These are phyloP conservation scores for Gasterosteus aculeatus DNA, from an alignment of 2,113 vertebrate species.

Conservation along the genomic window DNA sequence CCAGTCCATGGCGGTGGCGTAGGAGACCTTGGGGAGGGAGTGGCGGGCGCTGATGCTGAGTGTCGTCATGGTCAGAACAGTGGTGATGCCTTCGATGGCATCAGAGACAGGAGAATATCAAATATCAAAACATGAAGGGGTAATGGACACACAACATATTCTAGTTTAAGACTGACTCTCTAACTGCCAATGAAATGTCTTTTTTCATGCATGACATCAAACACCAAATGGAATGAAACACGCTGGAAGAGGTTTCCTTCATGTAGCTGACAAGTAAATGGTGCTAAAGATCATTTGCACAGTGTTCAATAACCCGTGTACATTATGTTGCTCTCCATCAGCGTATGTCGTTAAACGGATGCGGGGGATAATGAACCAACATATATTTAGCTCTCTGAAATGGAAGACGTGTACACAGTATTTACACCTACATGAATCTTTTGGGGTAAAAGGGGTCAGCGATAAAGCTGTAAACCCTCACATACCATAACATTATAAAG, in stretches of 20 bases:
- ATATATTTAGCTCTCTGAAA: conserved; percentile 7
- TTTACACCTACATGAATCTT: not conserved
- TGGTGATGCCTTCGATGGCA: conserved; percentile 90
- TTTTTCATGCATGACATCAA: not conserved
- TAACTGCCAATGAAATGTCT: conserved; percentile 15
- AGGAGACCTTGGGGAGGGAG: conserved; percentile 97
- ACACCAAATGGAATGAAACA: not conserved
- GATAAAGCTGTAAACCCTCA: not conserved
- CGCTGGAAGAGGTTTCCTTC: not conserved
- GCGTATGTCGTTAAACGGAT: conserved; percentile 51
- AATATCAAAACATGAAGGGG: not conserved
- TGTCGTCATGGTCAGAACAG: conserved; percentile 98
- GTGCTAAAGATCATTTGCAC: conserved; percentile 13
- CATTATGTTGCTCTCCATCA: conserved; percentile 41
- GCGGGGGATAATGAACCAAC: conserved; percentile 38
- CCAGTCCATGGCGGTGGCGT: conserved; percentile 99
- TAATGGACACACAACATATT: not conserved
- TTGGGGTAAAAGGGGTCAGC: not conserved
- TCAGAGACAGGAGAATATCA: conserved; percentile 9
- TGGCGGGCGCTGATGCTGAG: conserved; percentile 98
- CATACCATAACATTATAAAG: not conserved
- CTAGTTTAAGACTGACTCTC: conserved; percentile 1
- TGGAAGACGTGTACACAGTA: not conserved
- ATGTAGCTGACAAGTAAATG: conserved; percentile 19
- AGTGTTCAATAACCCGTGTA: conserved; percentile 51